Evolutionary conservation across 2,797 vertebrate species (phyloP).

Genomic region (Cyclura pinguis): DNA sequence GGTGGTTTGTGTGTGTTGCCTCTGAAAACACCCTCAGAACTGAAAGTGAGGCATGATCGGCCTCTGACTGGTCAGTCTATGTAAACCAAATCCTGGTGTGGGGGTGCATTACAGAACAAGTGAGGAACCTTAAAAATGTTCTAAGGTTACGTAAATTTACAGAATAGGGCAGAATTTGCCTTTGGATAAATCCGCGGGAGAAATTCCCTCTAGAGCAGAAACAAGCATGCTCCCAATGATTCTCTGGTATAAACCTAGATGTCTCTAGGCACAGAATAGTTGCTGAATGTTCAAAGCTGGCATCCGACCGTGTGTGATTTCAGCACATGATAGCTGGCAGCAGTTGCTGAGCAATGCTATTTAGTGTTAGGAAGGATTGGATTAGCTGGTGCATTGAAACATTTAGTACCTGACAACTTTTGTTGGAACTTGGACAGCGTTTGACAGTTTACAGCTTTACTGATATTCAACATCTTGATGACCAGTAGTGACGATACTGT

Average conservation of each 20-base stretch:
- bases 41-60: background rate
- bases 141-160: background rate
- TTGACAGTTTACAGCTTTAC: background rate
- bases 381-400: background rate
- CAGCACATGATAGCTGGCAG: background rate
- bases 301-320: background rate
- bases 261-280: background rate
- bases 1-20: background rate
- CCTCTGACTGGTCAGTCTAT: too few relatives aligned
- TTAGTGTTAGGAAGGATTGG: background rate
- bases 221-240: background rate
- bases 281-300: background rate
- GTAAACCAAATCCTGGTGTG: background rate
- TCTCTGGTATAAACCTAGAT: background rate
- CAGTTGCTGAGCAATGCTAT: background rate
- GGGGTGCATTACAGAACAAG: background rate
- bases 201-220: background rate
- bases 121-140: background rate
- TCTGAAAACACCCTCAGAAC: background rate
- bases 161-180: background rate
- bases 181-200: background rate
- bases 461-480: background rate
- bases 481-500: background rate
- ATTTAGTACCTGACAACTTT: background rate
- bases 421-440: background rate